phyloP scores from a whole-genome alignment of 2,113 vertebrate species.

The Gavialis gangeticus region DNA sequence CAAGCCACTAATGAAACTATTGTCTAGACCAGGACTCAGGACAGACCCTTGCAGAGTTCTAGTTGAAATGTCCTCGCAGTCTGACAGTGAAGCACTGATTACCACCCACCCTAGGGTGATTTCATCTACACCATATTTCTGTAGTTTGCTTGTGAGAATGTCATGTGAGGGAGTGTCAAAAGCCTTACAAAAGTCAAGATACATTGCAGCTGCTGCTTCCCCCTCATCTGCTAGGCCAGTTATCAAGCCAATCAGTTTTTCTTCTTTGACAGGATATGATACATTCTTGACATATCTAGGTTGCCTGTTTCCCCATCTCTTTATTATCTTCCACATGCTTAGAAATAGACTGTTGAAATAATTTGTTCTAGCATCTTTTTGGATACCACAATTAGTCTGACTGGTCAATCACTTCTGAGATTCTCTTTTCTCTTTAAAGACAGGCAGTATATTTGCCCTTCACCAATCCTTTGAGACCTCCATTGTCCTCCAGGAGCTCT shows the following conservation, averaged over 20 bases:
- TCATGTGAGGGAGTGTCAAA: neutral
- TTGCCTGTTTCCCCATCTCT: neutral
- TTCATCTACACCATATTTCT: neutral
- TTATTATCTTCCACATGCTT: neutral
- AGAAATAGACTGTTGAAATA: neutral
- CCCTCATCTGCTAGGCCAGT: rapidly evolving
- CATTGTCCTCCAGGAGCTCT: neutral
- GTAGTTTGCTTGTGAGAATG: neutral
- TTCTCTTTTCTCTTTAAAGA: neutral
- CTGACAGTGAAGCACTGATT: neutral
- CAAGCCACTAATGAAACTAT: too few species aligned
- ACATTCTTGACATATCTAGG: neutral
- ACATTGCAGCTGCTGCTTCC: rapidly evolving
- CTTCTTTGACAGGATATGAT: neutral
- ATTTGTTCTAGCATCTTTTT: neutral
- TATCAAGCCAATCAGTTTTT: neutral
- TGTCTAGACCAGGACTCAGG: too few species aligned
- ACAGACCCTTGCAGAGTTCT: too few species aligned
- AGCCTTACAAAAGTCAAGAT: neutral
- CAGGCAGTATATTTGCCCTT: too few species aligned
- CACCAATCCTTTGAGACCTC: neutral
- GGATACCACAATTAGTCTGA: neutral
- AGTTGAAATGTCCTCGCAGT: too few species aligned
- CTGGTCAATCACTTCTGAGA: neutral
- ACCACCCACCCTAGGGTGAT: neutral